These are phyloP conservation scores for Polypedilum vanderplanki DNA, from an alignment of 1,140 invertebrate genomes.

Conservation along the genomic window DNA sequence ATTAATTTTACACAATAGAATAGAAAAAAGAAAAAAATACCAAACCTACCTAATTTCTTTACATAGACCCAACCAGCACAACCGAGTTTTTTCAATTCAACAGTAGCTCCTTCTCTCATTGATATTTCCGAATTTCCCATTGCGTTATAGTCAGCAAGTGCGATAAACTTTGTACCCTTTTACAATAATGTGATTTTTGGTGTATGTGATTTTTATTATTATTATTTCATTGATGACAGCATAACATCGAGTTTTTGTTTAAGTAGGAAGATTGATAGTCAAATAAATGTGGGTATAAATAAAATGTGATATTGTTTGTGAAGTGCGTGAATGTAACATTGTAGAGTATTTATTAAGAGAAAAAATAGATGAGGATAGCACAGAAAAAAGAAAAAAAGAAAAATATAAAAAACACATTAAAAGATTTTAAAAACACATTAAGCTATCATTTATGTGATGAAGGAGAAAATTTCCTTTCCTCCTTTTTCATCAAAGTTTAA, in stretches of 20 bases:
- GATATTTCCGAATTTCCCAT: constrained; percentile 82
- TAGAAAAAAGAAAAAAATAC: neutral
- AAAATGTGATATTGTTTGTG: neutral
- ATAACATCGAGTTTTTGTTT: neutral
- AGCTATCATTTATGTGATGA: neutral
- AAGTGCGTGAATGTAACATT: neutral
- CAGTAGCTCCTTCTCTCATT: constrained; percentile 77
- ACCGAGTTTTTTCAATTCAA: constrained; percentile 82
- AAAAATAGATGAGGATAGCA: neutral
- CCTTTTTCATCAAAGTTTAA: neutral
- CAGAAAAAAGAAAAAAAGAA: neutral
- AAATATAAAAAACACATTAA: neutral
- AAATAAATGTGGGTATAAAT: neutral
- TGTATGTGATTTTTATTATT: neutral
- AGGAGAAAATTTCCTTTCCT: neutral
- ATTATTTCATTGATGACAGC: constrained; percentile 9
- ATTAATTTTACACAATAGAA: neutral
- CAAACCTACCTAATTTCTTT: constrained; percentile 60
- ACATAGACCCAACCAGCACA: constrained; percentile 97
- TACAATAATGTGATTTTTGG: neutral
- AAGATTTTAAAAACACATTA: constrained; percentile 14
- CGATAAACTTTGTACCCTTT: constrained; percentile 55
- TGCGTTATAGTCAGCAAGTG: constrained; percentile 84
- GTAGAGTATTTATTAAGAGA: neutral
- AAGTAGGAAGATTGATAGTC: neutral